Evolutionary conservation across 2,888 invertebrate species (phyloP), one percentile per base, ranked within the genome.

Genomic region (Clanis bilineata): DNA sequence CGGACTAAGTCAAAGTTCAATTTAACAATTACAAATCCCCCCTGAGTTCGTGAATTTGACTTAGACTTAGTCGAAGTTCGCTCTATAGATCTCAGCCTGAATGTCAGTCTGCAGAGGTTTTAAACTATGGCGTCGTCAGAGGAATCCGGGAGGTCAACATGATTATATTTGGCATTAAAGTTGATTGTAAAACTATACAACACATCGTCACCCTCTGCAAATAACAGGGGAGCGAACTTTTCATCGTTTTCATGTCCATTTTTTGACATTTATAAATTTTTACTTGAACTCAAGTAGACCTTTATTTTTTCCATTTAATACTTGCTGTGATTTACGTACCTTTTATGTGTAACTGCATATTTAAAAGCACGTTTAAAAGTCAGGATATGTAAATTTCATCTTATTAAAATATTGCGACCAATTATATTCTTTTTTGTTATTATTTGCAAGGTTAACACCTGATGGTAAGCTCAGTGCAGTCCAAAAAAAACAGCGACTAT

Each of bases 151-250:
- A 51, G 51, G 51, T 51, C 51, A 32, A 18, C 28, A 32, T 51
- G 51, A 51, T 51, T 51, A 51, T 51, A 51, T 51, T 32, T 51
- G 51, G 51, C 32, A 51, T 51, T 51, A 51, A 47, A 51, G 32
- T 28, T 51, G 9, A 51, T 51, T 51, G 51, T 32, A 51, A 51
- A 32, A 51, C 28, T 28, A 23, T 12, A 44, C 9, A 28, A 18
- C 28, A 32, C 32, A 51, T 51, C 51, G 32, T 51, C 51, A 51
- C 51, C 51, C 32, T 51, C 32, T 3, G 7, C 15, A 18, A 18
- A 51, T 51, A 32, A 32, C 32, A 28, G 28, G 18, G 51, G 28
- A 32, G 18, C 51, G 51, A 51, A 51, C 51, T 51, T 18, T 51
- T 32, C 51, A 32, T 51, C 51, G 3, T 32, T 28, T 51, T 32